Evolutionary conservation across 2,797 vertebrate genomes (phyloP), one percentile per base, ranked within the genome.

Genomic region (Eulemur coronatus): DNA sequence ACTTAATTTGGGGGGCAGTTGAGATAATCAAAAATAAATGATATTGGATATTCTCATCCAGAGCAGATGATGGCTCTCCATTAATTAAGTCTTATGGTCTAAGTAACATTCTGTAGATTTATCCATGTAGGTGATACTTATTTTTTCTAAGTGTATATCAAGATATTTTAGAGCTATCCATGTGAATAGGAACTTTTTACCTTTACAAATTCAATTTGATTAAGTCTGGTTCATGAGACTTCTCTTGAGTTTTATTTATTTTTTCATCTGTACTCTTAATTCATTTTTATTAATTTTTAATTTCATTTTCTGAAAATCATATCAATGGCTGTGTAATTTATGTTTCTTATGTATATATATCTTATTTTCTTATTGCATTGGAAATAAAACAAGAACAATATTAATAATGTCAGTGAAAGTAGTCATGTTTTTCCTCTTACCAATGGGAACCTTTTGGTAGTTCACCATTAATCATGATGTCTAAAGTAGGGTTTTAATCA

Each of bases 301-400:
- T 48, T 93, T 91, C 7, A 82, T 88, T 93, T 91, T 78, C 26
- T 76, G 11, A 69, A 89, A 95, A 35, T 61, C 20, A 46, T 48
- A 73, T 50, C 15, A 76, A 3, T 41, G 30, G 12, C 5, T 88
- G 24, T 38, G 50, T 61, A 84, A 92, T 50, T 92, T 84, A 73
- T 87, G 14, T 94, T 73, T 38, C 43, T 11, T 90, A 9, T 69
- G 50, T 57, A n/a, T 46, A 2, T 73, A 43, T 43, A 41, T 11
- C 7, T 80, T 63, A 65, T 75, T 75, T 94, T 94, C 78, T 91
- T 94, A 90, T 94, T 97, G 28, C 67, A 70, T 84, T 96, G 65
- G 35, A 35, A 91, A 78, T 76, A 85, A 26, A 78, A 82, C 14
- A 10, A 82, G n/a, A 67, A 84, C 2, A 80, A 41, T 59, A 67